These are phyloP conservation scores for Chaetophractus vellerosus DNA, from an alignment of 2,797 vertebrate species.

Conservation along the genomic window DNA sequence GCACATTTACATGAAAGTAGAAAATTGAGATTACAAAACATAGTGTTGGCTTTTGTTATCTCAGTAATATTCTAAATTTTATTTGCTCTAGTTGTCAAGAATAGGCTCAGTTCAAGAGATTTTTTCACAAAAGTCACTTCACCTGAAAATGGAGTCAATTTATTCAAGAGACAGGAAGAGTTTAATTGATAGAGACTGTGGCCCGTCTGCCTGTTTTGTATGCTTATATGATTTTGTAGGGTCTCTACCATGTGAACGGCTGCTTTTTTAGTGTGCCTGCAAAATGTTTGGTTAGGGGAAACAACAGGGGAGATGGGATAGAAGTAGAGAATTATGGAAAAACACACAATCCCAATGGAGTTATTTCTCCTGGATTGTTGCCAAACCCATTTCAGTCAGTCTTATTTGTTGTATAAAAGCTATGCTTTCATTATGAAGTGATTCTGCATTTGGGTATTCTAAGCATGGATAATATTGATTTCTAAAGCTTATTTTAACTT, in stretches of 20 bases:
- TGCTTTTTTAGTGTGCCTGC: background rate
- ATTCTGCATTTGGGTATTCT: background rate
- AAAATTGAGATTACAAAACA: conserved; percentile 82
- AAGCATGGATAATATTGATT: background rate
- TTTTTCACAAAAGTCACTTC: conserved; percentile 75
- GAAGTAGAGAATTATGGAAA: conserved; percentile 47
- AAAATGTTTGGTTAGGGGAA: conserved; percentile 39
- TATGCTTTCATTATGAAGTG: conserved; percentile 41
- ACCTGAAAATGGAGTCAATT: conserved; percentile 72
- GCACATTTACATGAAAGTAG: conserved; percentile 75
- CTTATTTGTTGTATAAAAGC: conserved; percentile 49
- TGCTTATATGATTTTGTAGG: conserved; percentile 53
- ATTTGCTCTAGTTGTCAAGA: conserved; percentile 80
- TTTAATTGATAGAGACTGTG: conserved; percentile 57
- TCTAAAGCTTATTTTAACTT: conserved; percentile 1
- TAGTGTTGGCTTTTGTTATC: conserved; percentile 82
- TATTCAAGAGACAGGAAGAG: conserved; percentile 72
- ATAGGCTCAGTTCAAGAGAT: conserved; percentile 58
- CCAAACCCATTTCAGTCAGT: conserved; percentile 66
- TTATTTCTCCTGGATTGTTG: conserved; percentile 59
- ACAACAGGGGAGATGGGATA: background rate
- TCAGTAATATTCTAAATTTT: conserved; percentile 82
- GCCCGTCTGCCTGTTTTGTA: conserved; percentile 66
- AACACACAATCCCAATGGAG: conserved; percentile 54
- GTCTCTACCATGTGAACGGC: background rate